Evolutionary conservation across 2,797 vertebrate genomes (phyloP), one percentile per base, ranked within the genome.

Genomic region (Furcifer pardalis): DNA sequence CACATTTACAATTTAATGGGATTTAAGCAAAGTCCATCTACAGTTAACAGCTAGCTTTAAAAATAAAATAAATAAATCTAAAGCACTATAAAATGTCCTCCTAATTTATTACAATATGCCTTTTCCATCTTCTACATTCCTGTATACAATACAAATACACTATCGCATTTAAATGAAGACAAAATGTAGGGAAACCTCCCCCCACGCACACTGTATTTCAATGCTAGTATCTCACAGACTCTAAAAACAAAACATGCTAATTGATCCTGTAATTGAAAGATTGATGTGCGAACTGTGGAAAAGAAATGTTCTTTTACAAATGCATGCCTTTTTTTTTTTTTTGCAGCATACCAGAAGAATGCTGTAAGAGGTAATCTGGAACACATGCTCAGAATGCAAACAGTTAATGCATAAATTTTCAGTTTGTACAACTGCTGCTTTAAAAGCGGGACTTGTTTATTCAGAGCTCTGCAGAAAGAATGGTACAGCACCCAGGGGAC

Each of bases 361-460:
- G 96, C 95, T 93, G 95, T 97, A 96, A 96, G 97, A 96, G 95
- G 96, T 97, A 97, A 98, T 98, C 97, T 96, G 96, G 96, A 98
- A 96, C 97, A 97, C 97, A 98, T 98, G 97, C 97, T 96, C 97
- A 95, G 97, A 96, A 95, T 94, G 95, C 97, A 97, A 97, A 98
- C 96, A 95, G 98, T 99, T 98, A 98, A 98, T 96, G 95, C 95
- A 86, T 95, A 96, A 96, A 97, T 97, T 96, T 96, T 96, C 96
- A 96, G 96, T 96, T 97, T 97, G 96, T 96, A 96, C 96, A 96
- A 97, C 95, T 96, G 95, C 95, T 96, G 96, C 95, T 97, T 97
- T 97, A 96, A 96, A 95, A 95, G 95, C 95, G 96, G 94, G 96
- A 97, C 96, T 97, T 98, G 97, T 98, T 98, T 98, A 98, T 98